Percentiles rank a stretch among this genome's conserved stretches.
phyloP scores from a whole-genome alignment of 2,797 vertebrate genomes.

The Amphiprion clarkii region DNA sequence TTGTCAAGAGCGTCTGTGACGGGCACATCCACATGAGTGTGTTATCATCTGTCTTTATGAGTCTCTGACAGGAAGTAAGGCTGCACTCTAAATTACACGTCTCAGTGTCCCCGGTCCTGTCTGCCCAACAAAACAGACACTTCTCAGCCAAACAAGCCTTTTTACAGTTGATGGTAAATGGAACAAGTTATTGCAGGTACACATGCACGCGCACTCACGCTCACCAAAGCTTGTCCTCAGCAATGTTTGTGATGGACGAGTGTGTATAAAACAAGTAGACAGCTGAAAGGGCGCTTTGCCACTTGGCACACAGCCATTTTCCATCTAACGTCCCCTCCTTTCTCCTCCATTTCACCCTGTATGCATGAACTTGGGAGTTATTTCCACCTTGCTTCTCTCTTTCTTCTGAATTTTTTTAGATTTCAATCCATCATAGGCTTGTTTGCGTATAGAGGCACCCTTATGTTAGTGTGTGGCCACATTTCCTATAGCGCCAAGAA shows the following conservation, averaged over 20 bases:
- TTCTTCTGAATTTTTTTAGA: slow-evolving; percentile 45
- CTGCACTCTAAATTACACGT: slow-evolving; percentile 75
- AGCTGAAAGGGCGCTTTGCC: slow-evolving; percentile 78
- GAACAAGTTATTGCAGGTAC: slow-evolving; percentile 71
- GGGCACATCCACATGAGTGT: slow-evolving; percentile 51
- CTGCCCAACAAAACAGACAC: slow-evolving; percentile 50
- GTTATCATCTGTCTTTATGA: slow-evolving; percentile 81
- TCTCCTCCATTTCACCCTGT: slow-evolving; percentile 65
- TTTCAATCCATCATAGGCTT: slow-evolving; percentile 27
- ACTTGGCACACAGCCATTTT: slow-evolving; percentile 79
- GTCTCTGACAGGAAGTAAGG: slow-evolving; percentile 74
- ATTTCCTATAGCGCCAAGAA: slow-evolving; percentile 45
- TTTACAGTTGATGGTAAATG: slow-evolving; percentile 60
- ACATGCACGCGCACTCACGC: slow-evolving; percentile 10
- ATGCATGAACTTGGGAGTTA: slow-evolving; percentile 57
- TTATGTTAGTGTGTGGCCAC: slow-evolving; percentile 64
- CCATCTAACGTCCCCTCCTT: slow-evolving; percentile 70
- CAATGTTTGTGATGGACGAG: slow-evolving; percentile 64
- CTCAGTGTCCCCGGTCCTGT: slow-evolving; percentile 63
- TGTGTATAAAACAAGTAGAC: slow-evolving; percentile 75
- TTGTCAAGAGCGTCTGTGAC: slow-evolving; percentile 50
- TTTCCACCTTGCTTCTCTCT: slow-evolving; percentile 49
- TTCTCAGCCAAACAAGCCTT: slow-evolving; percentile 55
- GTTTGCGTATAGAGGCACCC: slow-evolving; percentile 31
- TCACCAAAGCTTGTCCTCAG: slow-evolving; percentile 42